Evolutionary conservation across 37 sponge, comb jelly and placozoan species (phyloP).

Genomic region (Tethya wilhelma): DNA sequence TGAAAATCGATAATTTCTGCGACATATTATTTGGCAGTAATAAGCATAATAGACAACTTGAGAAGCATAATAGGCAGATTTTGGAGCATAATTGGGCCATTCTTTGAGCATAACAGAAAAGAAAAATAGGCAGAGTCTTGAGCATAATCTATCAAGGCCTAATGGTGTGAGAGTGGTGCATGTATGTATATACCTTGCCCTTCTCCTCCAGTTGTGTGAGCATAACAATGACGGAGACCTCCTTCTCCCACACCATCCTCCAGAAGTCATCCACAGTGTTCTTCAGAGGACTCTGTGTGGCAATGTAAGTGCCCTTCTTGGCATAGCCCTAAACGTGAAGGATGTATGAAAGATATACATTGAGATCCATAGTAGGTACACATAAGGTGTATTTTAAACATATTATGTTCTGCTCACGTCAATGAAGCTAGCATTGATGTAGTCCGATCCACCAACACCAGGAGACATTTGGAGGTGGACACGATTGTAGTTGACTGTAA

Average conservation of each 20-base stretch:
- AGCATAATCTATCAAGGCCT: not conserved
- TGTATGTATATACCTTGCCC: not conserved
- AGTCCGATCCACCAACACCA: slow-evolving; percentile 81
- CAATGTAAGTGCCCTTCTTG: slow-evolving; percentile 60
- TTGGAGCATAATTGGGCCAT: no score
- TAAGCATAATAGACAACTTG: no score
- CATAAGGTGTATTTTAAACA: not conserved
- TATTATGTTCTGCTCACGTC: slow-evolving; percentile 39
- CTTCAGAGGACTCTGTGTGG: slow-evolving; percentile 79
- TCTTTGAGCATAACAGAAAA: not conserved
- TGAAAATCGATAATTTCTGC: no score
- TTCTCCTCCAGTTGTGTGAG: slow-evolving; percentile 11
- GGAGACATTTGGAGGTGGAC: slow-evolving; percentile 57
- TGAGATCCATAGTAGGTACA: not conserved
- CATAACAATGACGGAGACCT: slow-evolving; percentile 73
- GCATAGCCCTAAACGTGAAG: slow-evolving; percentile 43
- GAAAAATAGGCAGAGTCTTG: not conserved
- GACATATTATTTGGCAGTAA: no score
- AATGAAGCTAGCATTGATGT: slow-evolving; percentile 84
- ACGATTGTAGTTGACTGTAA: slow-evolving; percentile 73
- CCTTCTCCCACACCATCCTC: slow-evolving; percentile 81
- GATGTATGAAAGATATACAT: not conserved
- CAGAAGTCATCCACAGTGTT: slow-evolving; percentile 83
- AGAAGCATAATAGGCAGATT: no score
- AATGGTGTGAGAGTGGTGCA: not conserved